Conservation (phyloP, 1,140 invertebrate genomes). For the Aphelenchoides besseyi region DNA sequence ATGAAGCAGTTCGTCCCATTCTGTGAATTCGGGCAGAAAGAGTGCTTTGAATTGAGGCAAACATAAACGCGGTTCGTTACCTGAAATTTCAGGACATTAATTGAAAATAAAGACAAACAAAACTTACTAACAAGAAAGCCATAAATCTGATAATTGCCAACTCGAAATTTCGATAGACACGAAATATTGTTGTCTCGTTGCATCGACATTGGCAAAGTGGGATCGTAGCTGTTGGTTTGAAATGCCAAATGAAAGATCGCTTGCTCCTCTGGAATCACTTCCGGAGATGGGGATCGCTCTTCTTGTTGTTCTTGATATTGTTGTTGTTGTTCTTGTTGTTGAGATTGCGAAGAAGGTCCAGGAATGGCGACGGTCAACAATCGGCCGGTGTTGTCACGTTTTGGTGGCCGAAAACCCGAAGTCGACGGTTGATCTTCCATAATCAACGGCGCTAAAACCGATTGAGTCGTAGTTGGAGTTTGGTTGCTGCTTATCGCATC, state of each 20-base stretch:
- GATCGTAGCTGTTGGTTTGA: slow-evolving; percentile 2
- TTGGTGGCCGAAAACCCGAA: background rate
- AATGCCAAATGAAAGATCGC: background rate
- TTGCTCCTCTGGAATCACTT: background rate
- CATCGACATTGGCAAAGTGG: background rate
- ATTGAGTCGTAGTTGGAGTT: background rate
- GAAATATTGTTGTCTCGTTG: background rate
- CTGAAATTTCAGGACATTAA: background rate
- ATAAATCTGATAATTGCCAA: background rate
- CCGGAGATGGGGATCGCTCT: background rate
- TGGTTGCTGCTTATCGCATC: background rate
- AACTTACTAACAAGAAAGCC: background rate
- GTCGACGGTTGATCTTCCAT: background rate
- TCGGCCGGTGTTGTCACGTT: background rate
- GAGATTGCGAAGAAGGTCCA: background rate
- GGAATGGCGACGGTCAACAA: background rate
- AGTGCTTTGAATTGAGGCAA: slow-evolving; percentile 1
- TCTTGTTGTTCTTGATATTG: background rate
- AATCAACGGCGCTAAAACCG: background rate
- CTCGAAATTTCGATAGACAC: background rate
- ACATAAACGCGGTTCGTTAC: slow-evolving; percentile 6
- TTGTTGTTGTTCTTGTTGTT: background rate
- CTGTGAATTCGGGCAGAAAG: background rate
- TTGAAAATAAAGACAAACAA: background rate
- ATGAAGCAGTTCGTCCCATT: background rate